These are phyloP conservation scores for Emydoidea blandingii DNA, from an alignment of 2,797 vertebrate species.

Conservation along the genomic window DNA sequence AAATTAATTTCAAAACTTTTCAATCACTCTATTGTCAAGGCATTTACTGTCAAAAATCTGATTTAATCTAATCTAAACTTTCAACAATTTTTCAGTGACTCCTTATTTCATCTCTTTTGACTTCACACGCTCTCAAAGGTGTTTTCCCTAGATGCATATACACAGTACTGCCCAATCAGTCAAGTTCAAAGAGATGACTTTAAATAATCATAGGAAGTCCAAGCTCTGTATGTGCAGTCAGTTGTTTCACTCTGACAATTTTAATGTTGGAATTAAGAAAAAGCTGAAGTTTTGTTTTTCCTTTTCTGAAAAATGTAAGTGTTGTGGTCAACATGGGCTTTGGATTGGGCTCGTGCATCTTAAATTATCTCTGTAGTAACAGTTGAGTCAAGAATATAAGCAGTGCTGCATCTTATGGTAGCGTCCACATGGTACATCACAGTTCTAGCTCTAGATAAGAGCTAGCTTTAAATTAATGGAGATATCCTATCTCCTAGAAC, in stretches of 20 bases:
- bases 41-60: background rate
- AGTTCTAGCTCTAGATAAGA: background rate
- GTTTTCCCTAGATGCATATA: background rate
- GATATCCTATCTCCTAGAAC: too few relatives aligned
- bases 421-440: background rate
- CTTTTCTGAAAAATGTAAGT: background rate
- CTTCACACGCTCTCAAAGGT: background rate
- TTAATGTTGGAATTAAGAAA: background rate
- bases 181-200: background rate
- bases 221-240: background rate
- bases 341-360: background rate
- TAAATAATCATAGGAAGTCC: background rate
- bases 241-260: background rate
- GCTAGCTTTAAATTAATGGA: background rate
- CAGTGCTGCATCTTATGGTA: constrained; percentile 11
- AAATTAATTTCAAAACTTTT: constrained; percentile 8
- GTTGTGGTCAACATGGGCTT: background rate
- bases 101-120: background rate
- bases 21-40: background rate
- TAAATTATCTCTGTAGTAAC: background rate
- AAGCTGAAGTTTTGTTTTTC: background rate
- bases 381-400: constrained; percentile 5
- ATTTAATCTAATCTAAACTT: background rate
- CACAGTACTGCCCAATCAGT: background rate
- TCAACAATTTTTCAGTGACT: background rate